Conservation (phyloP, 2,888 invertebrate species). For the Aporophyla lueneburgensis region DNA sequence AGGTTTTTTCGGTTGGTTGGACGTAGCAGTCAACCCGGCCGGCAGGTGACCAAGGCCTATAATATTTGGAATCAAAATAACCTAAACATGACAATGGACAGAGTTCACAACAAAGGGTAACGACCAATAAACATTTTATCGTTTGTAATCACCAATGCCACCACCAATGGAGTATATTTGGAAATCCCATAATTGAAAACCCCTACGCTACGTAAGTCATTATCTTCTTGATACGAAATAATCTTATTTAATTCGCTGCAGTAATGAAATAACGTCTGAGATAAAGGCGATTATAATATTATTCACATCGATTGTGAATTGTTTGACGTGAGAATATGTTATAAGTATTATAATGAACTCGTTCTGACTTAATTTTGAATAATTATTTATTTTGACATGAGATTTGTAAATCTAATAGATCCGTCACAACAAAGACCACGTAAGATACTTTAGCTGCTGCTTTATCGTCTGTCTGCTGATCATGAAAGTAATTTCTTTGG, state of each 20-base stretch:
- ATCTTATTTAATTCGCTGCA: slow-evolving; percentile 7
- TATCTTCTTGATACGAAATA: slow-evolving; percentile 9
- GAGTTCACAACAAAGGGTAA: slow-evolving; percentile 30
- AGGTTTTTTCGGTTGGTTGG: slow-evolving; percentile 11
- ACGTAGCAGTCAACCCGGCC: slow-evolving; percentile 6
- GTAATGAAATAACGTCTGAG: slow-evolving; percentile 13
- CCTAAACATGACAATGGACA: slow-evolving; percentile 4
- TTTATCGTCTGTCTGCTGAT: background rate
- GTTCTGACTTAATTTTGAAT: slow-evolving; percentile 10
- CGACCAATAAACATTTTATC: slow-evolving; percentile 23
- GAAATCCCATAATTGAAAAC: slow-evolving; percentile 1
- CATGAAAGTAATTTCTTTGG: background rate
- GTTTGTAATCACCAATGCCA: background rate
- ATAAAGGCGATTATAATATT: slow-evolving; percentile 28
- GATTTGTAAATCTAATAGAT: slow-evolving; percentile 11
- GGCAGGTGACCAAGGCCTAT: slow-evolving; percentile 12
- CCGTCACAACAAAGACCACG: background rate
- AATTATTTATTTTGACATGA: slow-evolving; percentile 2
- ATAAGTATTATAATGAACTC: slow-evolving; percentile 12
- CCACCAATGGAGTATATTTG: background rate
- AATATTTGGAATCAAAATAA: slow-evolving; percentile 23
- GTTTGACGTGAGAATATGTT: slow-evolving; percentile 27
- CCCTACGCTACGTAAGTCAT: background rate
- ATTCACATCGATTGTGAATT: slow-evolving; percentile 37
- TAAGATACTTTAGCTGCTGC: background rate